Conservation (phyloP, 2,888 invertebrate genomes). For the Falcaria lacertinaria region DNA sequence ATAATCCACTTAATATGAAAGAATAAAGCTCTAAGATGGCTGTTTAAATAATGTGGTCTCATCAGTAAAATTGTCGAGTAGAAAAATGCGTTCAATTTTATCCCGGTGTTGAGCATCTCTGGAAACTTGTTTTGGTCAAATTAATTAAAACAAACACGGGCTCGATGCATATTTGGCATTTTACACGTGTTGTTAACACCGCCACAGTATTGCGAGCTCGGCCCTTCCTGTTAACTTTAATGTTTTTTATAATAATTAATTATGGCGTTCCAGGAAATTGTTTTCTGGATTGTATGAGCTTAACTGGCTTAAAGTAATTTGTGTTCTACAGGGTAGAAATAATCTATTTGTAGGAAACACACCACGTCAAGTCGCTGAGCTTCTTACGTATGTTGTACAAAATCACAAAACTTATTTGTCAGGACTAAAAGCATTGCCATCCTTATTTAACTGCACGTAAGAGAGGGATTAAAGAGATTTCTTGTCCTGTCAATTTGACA, state of each 20-base stretch:
- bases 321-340: too few species aligned
- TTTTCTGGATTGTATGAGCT: neutral
- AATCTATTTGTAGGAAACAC: too few species aligned
- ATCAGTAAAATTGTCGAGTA: neutral
- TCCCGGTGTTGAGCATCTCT: neutral
- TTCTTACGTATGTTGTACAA: too few species aligned
- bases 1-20: neutral
- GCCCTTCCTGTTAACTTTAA: neutral
- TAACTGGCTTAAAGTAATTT: neutral
- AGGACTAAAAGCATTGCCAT: too few species aligned
- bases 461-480: too few species aligned
- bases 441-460: too few species aligned
- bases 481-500: too few species aligned
- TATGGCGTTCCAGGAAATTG: neutral
- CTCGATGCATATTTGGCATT: constrained; percentile 14
- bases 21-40: neutral
- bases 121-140: constrained; percentile 5
- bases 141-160: constrained; percentile 22
- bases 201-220: constrained; percentile 3
- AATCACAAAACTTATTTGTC: too few species aligned
- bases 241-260: neutral
- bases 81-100: constrained; percentile 2
- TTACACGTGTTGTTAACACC: constrained; percentile 15
- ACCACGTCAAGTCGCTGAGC: too few species aligned
- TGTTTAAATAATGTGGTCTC: constrained; percentile 1